These are phyloP conservation scores for Turritopsis dohrnii DNA, from an alignment of 30 jellyfish, hydroid and myxozoan genomes.

Conservation along the genomic window DNA sequence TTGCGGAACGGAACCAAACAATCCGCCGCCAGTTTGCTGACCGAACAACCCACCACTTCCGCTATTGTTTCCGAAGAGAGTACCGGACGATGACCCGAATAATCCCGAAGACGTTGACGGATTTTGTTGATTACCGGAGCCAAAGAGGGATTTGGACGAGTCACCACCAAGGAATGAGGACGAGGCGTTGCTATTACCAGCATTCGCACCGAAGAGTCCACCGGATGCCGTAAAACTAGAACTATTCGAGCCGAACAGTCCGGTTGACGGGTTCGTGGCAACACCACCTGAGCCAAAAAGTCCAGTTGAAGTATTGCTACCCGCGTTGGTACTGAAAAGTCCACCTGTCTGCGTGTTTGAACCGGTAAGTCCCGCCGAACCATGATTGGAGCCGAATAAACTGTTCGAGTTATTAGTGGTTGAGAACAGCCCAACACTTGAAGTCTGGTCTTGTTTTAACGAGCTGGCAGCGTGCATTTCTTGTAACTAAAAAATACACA, in stretches of 20 bases:
- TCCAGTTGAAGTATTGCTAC: not conserved
- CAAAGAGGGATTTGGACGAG: not conserved
- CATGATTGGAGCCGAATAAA: not conserved
- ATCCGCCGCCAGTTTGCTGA: not conserved
- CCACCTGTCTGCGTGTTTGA: not conserved
- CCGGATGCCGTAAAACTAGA: not conserved
- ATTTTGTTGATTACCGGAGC: not conserved
- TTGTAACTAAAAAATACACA: not conserved
- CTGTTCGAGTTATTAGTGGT: not conserved
- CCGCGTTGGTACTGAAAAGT: not conserved
- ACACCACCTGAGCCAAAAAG: constrained; percentile 7
- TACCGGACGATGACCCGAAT: not conserved
- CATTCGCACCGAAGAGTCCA: constrained; percentile 1
- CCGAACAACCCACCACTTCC: not conserved
- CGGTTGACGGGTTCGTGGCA: not conserved
- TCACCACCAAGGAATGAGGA: not conserved
- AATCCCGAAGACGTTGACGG: not conserved
- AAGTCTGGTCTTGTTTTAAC: not conserved
- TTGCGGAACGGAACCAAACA: not conserved
- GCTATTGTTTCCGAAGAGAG: not conserved
- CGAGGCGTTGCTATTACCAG: not conserved
- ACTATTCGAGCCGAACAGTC: not conserved
- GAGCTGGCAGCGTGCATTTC: constrained; percentile 11
- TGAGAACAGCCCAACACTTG: not conserved
- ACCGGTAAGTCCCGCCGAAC: not conserved